Percentiles rank a stretch among this genome's conserved stretches.
phyloP scores from a whole-genome alignment of 2,113 vertebrate genomes.

The Galemys pyrenaicus region DNA sequence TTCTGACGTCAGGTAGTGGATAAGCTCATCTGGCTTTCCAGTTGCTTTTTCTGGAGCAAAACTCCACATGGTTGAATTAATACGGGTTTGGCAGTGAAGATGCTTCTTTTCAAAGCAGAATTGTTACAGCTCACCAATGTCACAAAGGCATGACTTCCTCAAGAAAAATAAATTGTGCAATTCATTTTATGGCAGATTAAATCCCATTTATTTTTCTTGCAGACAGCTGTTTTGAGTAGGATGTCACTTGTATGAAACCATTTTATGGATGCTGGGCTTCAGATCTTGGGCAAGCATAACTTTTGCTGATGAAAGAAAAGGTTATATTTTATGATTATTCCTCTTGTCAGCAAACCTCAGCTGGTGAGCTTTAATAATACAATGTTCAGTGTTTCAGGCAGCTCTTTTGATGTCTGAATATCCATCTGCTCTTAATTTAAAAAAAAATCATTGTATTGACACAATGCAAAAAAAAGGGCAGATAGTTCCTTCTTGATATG shows the following conservation, averaged over 20 bases:
- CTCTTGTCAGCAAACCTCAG: conserved; percentile 45
- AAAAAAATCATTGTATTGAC: conserved; percentile 15
- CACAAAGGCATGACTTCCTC: conserved; percentile 59
- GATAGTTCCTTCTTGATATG: not conserved
- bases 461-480: not conserved
- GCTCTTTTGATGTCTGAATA: conserved; percentile 54
- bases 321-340: conserved; percentile 51
- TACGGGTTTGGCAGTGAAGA: not conserved
- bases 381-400: conserved; percentile 38
- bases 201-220: conserved; percentile 69
- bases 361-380: conserved; percentile 42
- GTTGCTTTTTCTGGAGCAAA: conserved; percentile 9
- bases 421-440: conserved; percentile 10
- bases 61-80: conserved; percentile 28
- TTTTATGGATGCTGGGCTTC: conserved; percentile 62
- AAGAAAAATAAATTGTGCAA: conserved; percentile 70
- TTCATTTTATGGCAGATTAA: conserved; percentile 74
- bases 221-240: conserved; percentile 72
- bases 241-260: conserved; percentile 62
- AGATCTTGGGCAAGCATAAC: conserved; percentile 50
- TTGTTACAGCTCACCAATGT: not conserved
- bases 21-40: not conserved
- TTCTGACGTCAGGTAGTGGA: not conserved
- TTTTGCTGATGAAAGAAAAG: conserved; percentile 70
- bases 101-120: conserved; percentile 56